Evolutionary conservation across 1,140 invertebrate species (phyloP), one percentile per base, ranked within the genome.

Genomic region (Atta colombica): DNA sequence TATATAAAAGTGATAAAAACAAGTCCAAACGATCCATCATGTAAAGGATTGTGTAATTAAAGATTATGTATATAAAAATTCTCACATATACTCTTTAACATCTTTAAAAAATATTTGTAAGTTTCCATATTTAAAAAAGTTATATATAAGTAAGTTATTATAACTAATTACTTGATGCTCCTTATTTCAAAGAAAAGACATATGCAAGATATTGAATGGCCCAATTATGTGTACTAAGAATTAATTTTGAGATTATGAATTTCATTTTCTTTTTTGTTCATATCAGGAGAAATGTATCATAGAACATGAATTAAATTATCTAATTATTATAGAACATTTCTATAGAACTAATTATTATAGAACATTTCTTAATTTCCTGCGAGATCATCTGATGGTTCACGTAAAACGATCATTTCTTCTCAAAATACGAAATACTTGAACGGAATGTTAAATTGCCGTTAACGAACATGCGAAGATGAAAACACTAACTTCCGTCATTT

Each of bases 381-480:
- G 28, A 58, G 5, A 75, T 35, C 28, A 18, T 8, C 12, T 51
- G 21, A 51, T 25, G 12, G n/a, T n/a, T 75, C n/a, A 28, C 6
- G 12, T 3, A 16, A 21, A 58, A 16, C 31, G 51, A 21, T 58
- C 3, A 39, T 58, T 39, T 75, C n/a, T 55, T 10, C n/a, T 55
- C 3, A 14, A 53, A 55, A 39, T 5, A 16, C 0, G 35, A 21
- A 14, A 25, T n/a, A 16, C 14, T 25, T 28, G 6, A 12, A 25
- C n/a, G 49, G 7, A 49, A 49, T 3, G 39, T 71, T 81, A 71
- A 81, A 81, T 81, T 69, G 10, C n/a, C 35, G 31, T 31, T 45
- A 65, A 63, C 16, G 21, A 35, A 28, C 35, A 60, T 25, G 25
- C 18, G 39, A 61, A 3, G n/a, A 74, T 84, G 63, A 61, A 84